These are phyloP conservation scores for Discoglossus pictus DNA, from an alignment of 2,797 vertebrate species.

Conservation along the genomic window DNA sequence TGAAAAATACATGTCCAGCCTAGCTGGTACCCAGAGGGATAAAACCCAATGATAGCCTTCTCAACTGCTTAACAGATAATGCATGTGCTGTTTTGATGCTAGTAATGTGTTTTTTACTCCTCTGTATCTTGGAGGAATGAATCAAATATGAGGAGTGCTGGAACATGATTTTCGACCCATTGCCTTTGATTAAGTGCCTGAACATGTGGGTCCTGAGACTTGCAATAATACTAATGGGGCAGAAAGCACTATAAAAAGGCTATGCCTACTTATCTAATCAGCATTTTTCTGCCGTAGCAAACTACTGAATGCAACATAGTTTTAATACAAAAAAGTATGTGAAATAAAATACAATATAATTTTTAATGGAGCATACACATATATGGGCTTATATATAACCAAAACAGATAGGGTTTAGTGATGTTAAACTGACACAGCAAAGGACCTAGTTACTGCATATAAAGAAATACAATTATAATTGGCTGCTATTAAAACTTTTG, in stretches of 20 bases:
- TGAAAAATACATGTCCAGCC: constrained; percentile 74
- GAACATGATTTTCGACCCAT: constrained; percentile 99
- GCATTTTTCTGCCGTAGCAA: constrained; percentile 87
- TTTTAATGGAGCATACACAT: constrained; percentile 37
- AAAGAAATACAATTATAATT: too few relatives aligned
- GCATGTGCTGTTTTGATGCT: constrained; percentile 81
- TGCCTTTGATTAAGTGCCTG: constrained; percentile 99
- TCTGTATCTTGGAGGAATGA: constrained; percentile 95
- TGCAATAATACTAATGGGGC: constrained; percentile 98
- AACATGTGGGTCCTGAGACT: constrained; percentile 88
- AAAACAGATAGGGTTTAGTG: too few relatives aligned
- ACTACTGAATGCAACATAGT: constrained; percentile 67
- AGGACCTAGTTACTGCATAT: too few relatives aligned
- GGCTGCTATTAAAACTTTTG: too few relatives aligned
- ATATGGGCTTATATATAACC: too few relatives aligned
- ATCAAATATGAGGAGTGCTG: constrained; percentile 91
- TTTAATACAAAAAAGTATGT: constrained; percentile 54
- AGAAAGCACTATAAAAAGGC: constrained; percentile 84
- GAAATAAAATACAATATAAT: constrained; percentile 18
- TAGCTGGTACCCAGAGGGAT: constrained; percentile 79
- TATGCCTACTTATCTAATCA: constrained; percentile 77
- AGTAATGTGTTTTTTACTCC: constrained; percentile 83
- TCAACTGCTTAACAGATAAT: constrained; percentile 97
- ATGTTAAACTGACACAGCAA: too few relatives aligned
- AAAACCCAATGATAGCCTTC: constrained; percentile 85